Evolutionary conservation across 2,888 invertebrate species (phyloP), one percentile per base, ranked within the genome.

Genomic region (Nemotelus nigrinus): DNA sequence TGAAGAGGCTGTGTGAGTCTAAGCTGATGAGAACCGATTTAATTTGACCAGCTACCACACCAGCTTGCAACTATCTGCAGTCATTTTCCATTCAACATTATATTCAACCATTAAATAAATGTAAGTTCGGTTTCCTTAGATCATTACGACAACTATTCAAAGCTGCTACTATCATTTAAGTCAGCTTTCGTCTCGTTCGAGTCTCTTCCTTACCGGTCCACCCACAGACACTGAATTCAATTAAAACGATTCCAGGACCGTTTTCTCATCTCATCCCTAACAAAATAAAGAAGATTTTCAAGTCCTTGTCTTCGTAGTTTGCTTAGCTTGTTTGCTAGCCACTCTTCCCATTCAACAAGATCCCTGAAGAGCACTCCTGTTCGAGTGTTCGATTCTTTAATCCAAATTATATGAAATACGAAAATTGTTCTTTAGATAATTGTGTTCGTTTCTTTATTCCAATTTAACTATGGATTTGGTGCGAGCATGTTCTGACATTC

Each of bases 191-290:
- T 43, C 7, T 41, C 3, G 41, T 41, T 63, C 41, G 43, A 25
- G 25, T 25, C 25, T 25, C 25, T 25, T 25, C 25, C 63, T 44
- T 43, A 63, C 25, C 63, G 25, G 8, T n/a, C 10, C 63, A 41
- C 41, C 43, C 39, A 50, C 50, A 43, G 63, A 63, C 63, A 63
- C 39, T 63, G 39, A 63, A 63, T 63, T 63, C 63, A 63, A 63
- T 63, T 41, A 63, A 43, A 63, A 43, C 43, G 8, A 7, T 8
- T 50, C 8, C 8, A 5, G 50, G 8, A 50, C 6, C 50, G 8
- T 50, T 8, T 50, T 8, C 5, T 5, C 50, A 7, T 8, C 8
- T 8, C 50, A 50, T 50, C 50, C 50, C 1, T 39, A 41, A 63
- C 3, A 63, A 7, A 25, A n/a, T 58, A 58, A n/a, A 8, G n/a